phyloP scores from a whole-genome alignment of 2,113 vertebrate genomes.

The Bujurquina vittata region DNA sequence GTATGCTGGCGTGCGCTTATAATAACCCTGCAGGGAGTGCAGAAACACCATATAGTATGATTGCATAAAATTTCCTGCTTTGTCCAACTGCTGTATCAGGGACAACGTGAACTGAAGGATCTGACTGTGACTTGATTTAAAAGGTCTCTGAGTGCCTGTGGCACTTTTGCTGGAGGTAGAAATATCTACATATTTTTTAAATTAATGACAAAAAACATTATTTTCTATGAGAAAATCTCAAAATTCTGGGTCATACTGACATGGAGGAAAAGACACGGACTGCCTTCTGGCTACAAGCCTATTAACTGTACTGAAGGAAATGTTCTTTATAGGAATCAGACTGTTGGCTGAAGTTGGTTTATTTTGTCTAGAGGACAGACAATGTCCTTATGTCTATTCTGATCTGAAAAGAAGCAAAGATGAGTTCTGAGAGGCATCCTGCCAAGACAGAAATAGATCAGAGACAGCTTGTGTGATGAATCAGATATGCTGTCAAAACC shows the following conservation, averaged over 20 bases:
- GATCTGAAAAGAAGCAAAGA: slow-evolving; percentile 27
- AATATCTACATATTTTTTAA: not conserved
- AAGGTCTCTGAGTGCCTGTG: not conserved
- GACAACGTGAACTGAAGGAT: not conserved
- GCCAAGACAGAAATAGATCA: slow-evolving; percentile 22
- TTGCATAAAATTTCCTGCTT: not conserved
- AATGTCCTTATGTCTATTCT: slow-evolving; percentile 5
- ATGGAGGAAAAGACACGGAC: not conserved
- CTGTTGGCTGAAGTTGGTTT: slow-evolving; percentile 1
- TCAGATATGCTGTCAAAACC: slow-evolving; percentile 14
- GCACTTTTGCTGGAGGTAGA: not conserved
- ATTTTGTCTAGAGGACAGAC: slow-evolving; percentile 29
- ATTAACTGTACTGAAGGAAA: slow-evolving; percentile 1
- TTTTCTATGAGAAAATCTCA: not conserved
- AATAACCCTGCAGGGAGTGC: slow-evolving; percentile 83
- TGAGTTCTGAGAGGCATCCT: slow-evolving; percentile 10
- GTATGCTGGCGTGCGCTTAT: slow-evolving; percentile 87
- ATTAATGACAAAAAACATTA: not conserved
- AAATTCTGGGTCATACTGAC: not conserved
- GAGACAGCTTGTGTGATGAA: not conserved
- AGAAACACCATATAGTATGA: not conserved
- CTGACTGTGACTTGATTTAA: not conserved
- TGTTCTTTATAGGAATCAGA: slow-evolving; percentile 8
- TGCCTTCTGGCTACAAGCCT: slow-evolving; percentile 9
- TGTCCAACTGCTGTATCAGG: not conserved